Evolutionary conservation across 2,113 vertebrate species (phyloP).

Genomic region (Ceratotherium simum): DNA sequence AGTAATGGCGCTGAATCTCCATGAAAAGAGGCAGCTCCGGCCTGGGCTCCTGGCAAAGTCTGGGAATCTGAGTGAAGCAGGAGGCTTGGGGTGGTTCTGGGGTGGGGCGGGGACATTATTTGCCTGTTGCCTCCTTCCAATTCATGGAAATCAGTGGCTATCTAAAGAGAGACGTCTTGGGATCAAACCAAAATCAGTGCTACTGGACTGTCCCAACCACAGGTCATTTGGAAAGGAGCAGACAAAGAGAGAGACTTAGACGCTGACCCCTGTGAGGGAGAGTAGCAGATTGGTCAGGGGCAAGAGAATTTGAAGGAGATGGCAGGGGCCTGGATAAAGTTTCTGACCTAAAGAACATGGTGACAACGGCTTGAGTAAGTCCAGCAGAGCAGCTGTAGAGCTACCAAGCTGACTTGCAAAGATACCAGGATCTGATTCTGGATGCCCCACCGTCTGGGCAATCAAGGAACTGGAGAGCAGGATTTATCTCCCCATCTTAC

Average conservation of each 20-base stretch:
- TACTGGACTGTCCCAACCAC: neutral
- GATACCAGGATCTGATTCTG: neutral
- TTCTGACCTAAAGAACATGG: neutral
- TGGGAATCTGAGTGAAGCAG: neutral
- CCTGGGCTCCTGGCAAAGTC: neutral
- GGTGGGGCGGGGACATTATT: too few species aligned
- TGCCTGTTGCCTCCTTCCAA: neutral
- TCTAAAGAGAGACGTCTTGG: neutral
- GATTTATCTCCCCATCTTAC: slow-evolving; percentile 1
- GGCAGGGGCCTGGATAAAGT: neutral
- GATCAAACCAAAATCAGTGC: neutral
- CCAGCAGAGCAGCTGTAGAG: neutral
- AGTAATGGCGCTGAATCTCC: neutral
- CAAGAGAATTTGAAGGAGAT: neutral
- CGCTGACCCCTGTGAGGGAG: neutral
- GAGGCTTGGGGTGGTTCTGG: fast-evolving
- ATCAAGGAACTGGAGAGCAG: neutral
- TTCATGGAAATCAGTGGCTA: neutral
- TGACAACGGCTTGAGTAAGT: neutral
- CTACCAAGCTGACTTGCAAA: neutral
- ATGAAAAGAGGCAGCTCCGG: neutral
- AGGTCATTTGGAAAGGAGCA: neutral
- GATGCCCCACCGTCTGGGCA: neutral
- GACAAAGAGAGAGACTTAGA: neutral
- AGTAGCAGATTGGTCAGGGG: neutral